These are phyloP conservation scores for Alectoris magna DNA, from an alignment of 2,797 vertebrate genomes.

Conservation along the genomic window DNA sequence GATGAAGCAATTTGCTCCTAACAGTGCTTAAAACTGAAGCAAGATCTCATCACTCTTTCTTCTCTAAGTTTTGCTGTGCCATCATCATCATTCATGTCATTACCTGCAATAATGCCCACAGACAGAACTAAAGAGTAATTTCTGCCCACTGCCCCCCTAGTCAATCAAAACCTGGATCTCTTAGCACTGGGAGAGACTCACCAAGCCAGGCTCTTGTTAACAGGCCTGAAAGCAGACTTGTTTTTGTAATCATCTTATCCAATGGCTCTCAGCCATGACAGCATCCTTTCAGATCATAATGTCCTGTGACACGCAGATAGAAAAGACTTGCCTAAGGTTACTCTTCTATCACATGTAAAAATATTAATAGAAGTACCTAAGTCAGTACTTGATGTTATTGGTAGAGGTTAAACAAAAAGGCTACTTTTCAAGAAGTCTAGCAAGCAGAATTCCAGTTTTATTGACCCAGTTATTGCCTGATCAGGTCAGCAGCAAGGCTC, in stretches of 20 bases:
- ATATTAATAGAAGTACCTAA: conserved; percentile 52
- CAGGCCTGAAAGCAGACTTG: conserved; percentile 28
- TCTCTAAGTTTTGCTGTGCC: neutral
- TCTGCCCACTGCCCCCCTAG: neutral
- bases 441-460: conserved; percentile 27
- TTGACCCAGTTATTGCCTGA: conserved; percentile 22
- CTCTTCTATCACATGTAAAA: conserved; percentile 57
- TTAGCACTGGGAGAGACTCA: neutral
- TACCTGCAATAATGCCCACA: neutral
- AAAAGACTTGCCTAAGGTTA: conserved; percentile 42
- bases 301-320: conserved; percentile 43
- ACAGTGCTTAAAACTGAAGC: neutral
- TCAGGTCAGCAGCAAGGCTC: neutral
- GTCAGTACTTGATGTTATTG: conserved; percentile 21
- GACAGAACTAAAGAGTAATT: neutral
- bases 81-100: neutral
- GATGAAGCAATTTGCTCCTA: neutral
- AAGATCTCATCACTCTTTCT: neutral
- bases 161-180: neutral
- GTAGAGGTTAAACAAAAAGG: conserved; percentile 34
- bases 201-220: conserved; percentile 1
- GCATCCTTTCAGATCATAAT: conserved; percentile 50
- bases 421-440: conserved; percentile 1
- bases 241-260: conserved; percentile 6
- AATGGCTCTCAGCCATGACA: conserved; percentile 37